A percentile compares a stretch with the other conserved stretches of the same genome.
Conservation (phyloP, 2,888 invertebrate species). For the Glyphotaelius pellucidus region DNA sequence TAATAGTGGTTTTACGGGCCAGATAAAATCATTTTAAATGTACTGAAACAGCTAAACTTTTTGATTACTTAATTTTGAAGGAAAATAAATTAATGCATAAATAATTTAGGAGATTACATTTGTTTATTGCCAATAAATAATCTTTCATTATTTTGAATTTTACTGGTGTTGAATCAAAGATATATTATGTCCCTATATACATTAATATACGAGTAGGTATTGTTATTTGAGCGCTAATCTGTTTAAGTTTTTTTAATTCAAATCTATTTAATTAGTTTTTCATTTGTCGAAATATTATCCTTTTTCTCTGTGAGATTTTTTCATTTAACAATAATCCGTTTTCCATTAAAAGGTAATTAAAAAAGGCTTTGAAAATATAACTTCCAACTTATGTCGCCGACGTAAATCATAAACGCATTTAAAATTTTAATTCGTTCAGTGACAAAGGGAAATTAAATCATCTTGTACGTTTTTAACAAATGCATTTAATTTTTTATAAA, state of each 20-base stretch:
- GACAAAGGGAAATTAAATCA: too few species aligned
- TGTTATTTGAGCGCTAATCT: too few species aligned
- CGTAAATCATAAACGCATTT: not conserved
- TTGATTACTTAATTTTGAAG: too few species aligned
- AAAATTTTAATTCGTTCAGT: not conserved
- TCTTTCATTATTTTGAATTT: too few species aligned
- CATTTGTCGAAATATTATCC: not conserved
- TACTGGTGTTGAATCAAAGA: too few species aligned
- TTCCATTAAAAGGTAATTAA: not conserved
- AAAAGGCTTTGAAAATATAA: not conserved
- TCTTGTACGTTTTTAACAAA: not conserved
- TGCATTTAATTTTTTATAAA: not conserved
- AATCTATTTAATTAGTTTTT: not conserved
- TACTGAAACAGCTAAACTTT: too few species aligned
- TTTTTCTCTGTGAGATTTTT: not conserved
- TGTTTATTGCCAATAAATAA: too few species aligned
- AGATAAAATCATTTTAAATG: not conserved
- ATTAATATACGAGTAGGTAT: too few species aligned
- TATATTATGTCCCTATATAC: too few species aligned
- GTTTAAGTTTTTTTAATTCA: not conserved
- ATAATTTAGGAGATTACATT: too few species aligned
- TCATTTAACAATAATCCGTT: not conserved
- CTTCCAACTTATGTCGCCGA: not conserved
- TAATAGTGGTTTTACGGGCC: not conserved
- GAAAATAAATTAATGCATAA: too few species aligned